A percentile compares a stretch with the other conserved stretches of the same genome.
These are phyloP conservation scores for Pongo pygmaeus DNA, from an alignment of 2,113 vertebrate genomes.

Conservation along the genomic window DNA sequence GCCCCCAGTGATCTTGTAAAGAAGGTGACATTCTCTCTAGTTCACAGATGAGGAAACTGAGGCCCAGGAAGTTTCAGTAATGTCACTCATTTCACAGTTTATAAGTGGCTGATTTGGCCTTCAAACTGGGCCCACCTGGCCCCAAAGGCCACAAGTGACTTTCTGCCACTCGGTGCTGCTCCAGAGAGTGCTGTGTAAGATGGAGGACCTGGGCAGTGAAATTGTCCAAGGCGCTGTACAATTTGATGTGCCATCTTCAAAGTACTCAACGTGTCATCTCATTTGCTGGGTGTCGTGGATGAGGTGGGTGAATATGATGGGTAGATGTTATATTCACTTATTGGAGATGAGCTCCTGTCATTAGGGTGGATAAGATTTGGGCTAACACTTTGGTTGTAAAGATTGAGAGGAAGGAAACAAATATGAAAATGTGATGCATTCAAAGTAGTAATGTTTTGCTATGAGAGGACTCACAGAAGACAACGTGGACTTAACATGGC, in stretches of 20 bases:
- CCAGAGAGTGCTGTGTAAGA: background rate
- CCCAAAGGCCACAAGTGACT: background rate
- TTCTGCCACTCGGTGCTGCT: background rate
- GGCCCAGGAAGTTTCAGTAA: background rate
- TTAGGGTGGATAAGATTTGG: background rate
- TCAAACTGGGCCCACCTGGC: background rate
- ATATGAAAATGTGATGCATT: background rate
- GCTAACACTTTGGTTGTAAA: background rate
- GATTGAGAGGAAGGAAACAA: background rate
- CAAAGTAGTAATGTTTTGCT: background rate
- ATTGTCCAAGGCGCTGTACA: rapidly evolving
- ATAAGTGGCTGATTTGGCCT: background rate
- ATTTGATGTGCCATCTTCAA: background rate
- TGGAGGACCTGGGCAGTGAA: background rate
- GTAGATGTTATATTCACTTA: background rate
- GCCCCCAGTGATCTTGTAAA: background rate
- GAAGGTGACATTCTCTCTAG: background rate
- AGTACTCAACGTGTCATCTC: background rate
- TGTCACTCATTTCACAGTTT: background rate
- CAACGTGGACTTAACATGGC: background rate
- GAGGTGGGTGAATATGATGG: background rate
- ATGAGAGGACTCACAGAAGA: background rate
- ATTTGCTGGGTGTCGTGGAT: background rate
- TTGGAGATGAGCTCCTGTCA: background rate
- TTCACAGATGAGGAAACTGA: background rate